Evolutionary conservation across 2,797 vertebrate species (phyloP).

Genomic region (Cheirogaleus major): DNA sequence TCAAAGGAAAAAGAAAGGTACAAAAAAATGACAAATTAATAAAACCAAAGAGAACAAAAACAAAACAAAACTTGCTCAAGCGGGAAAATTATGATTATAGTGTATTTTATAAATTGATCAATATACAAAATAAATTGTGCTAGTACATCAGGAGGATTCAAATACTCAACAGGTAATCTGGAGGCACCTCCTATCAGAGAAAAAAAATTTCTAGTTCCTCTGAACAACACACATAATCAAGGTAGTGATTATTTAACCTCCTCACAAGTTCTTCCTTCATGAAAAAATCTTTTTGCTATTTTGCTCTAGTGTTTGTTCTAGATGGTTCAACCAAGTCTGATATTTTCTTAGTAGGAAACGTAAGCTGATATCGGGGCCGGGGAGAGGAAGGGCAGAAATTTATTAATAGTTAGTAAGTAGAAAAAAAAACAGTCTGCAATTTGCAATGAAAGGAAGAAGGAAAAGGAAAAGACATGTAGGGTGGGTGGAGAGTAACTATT

Average conservation of each 20-base stretch:
- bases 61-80: neutral
- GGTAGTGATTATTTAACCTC: neutral
- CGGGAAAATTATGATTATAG: neutral
- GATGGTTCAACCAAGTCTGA: neutral
- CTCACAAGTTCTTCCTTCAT: neutral
- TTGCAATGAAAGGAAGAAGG: slow-evolving; percentile 12
- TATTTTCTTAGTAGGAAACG: slow-evolving; percentile 21
- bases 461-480: neutral
- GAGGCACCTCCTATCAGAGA: neutral
- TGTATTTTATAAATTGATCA: neutral
- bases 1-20: neutral
- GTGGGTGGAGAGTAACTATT: neutral
- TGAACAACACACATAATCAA: neutral
- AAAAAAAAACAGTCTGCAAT: neutral
- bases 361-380: neutral
- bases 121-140: neutral
- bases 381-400: neutral
- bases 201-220: neutral
- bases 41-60: neutral
- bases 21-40: neutral
- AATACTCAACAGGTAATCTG: neutral
- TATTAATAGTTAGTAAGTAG: neutral
- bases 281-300: neutral
- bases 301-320: slow-evolving; percentile 37
- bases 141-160: neutral